Conservation (phyloP, 2,797 vertebrate species). For the Eurystomus glaucurus region DNA sequence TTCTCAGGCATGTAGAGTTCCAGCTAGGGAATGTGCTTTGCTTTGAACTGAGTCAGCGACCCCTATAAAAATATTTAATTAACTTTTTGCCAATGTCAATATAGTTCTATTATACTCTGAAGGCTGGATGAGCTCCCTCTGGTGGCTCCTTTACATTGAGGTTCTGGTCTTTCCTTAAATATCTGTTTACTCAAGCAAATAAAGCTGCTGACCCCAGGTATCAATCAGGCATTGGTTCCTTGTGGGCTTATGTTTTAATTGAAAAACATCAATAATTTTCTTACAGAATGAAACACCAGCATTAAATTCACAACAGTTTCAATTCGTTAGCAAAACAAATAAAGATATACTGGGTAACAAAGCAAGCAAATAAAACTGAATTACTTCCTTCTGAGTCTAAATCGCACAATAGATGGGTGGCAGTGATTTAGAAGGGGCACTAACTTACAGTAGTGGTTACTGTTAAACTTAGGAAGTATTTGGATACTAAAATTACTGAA, state of each 20-base stretch:
- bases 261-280: conserved; percentile 43
- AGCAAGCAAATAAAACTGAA: not conserved
- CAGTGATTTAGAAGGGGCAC: not conserved
- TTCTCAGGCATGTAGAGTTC: not conserved
- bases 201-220: not conserved
- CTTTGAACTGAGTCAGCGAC: conserved; percentile 17
- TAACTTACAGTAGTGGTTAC: not conserved
- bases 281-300: not conserved
- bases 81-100: conserved; percentile 18
- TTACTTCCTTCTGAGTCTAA: not conserved
- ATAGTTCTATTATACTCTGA: not conserved
- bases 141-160: conserved; percentile 4
- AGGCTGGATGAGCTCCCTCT: conserved; percentile 48
- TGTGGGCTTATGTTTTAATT: conserved; percentile 18
- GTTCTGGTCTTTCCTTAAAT: not conserved
- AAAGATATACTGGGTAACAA: not conserved
- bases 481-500: not conserved
- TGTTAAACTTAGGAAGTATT: not conserved
- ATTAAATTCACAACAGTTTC: conserved; percentile 2
- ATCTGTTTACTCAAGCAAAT: not conserved
- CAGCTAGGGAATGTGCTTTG: conserved; percentile 1
- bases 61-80: conserved; percentile 51
- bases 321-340: not conserved
- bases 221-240: not conserved
- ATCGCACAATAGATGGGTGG: not conserved